These are phyloP conservation scores for Pseudachorutes palmiensis DNA, from an alignment of 1,140 invertebrate species.

Conservation along the genomic window DNA sequence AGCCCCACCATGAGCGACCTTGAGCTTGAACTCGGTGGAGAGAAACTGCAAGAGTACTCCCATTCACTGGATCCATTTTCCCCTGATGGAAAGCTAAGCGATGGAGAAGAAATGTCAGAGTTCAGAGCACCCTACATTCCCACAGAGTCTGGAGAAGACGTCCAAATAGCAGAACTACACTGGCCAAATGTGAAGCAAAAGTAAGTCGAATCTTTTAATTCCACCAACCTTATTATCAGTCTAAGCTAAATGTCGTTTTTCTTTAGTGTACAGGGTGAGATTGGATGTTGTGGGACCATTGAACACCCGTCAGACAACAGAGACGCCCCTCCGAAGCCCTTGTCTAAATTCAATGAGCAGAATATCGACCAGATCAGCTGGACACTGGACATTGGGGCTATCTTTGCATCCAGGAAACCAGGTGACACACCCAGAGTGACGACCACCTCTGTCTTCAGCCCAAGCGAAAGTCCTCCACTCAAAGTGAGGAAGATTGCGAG, in stretches of 20 bases:
- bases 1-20: background rate
- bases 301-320: background rate
- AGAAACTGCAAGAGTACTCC: background rate
- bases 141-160: background rate
- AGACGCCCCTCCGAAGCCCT: background rate
- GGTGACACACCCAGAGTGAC: background rate
- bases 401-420: background rate
- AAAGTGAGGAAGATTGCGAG: constrained; percentile 4
- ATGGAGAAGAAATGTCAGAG: background rate
- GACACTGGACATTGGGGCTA: constrained; percentile 8
- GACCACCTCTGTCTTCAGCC: background rate
- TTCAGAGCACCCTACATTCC: constrained; percentile 1
- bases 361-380: constrained; percentile 3
- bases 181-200: background rate
- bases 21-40: no score
- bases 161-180: background rate
- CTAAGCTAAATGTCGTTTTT: no score
- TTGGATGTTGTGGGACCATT: no score
- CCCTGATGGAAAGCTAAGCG: background rate
- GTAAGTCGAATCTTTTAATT: no score
- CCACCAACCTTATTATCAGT: no score
- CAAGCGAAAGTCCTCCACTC: background rate
- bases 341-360: background rate
- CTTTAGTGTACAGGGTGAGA: no score
- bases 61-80: background rate